These are phyloP conservation scores for Leptopilina syphax DNA, from an alignment of 2,888 invertebrate genomes.

Conservation along the genomic window DNA sequence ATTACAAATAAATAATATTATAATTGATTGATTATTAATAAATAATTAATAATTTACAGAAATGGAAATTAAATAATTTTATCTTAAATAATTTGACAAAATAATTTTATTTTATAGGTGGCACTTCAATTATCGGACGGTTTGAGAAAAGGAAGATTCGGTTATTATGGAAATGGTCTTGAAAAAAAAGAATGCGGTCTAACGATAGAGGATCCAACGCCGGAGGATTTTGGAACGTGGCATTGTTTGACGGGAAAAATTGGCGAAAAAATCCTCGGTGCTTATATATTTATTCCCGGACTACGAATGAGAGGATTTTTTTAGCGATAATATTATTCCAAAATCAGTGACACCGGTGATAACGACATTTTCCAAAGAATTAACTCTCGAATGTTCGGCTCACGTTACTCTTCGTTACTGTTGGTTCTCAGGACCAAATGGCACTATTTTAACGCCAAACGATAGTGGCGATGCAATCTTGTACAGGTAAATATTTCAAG, in stretches of 20 bases:
- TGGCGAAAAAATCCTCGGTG: slow-evolving; percentile 43
- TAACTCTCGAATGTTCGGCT: slow-evolving; percentile 75
- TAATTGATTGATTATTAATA: background rate
- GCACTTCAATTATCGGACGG: slow-evolving; percentile 48
- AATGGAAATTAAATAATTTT: background rate
- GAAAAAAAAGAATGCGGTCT: slow-evolving; percentile 77
- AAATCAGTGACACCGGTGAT: slow-evolving; percentile 37
- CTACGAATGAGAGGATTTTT: background rate
- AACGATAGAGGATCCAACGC: slow-evolving; percentile 75
- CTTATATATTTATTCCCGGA: slow-evolving; percentile 17
- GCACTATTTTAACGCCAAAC: slow-evolving; percentile 47
- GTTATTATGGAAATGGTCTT: slow-evolving; percentile 79
- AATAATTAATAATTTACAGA: background rate
- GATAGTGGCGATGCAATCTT: background rate
- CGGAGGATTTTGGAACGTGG: slow-evolving; percentile 77
- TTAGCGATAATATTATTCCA: background rate
- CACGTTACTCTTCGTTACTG: slow-evolving; percentile 76
- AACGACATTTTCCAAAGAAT: slow-evolving; percentile 54
- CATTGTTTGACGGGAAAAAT: slow-evolving; percentile 77
- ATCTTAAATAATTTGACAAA: no score
- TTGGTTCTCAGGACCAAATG: slow-evolving; percentile 78
- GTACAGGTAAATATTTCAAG: background rate
- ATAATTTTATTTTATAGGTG: slow-evolving; percentile 13
- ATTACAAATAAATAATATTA: no score
- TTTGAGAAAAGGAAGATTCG: slow-evolving; percentile 59